Evolutionary conservation across 2,888 invertebrate genomes (phyloP), one percentile per base, ranked within the genome.

Genomic region (Drosophila atroscutellata): DNA sequence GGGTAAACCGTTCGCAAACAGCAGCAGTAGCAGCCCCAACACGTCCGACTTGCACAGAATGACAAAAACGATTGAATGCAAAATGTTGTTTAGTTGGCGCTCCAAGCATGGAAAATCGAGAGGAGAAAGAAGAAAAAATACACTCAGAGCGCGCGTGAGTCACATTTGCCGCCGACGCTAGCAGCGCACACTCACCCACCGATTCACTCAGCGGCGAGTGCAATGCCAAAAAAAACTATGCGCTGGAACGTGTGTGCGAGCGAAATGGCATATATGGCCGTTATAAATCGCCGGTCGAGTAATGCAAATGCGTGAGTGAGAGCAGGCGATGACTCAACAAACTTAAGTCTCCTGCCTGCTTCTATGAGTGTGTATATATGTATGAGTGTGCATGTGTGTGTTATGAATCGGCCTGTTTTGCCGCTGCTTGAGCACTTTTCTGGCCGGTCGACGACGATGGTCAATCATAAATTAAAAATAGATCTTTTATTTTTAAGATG

Each of bases 251-350:
- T 47, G 70, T 69, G 77, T 77, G 85, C 61, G 80, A 85, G 66
- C 9, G 85, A 87, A 85, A 89, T 58, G 69, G 87, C 71, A 67
- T 59, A 73, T 71, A 65, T 66, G 77, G 81, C 84, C 87, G 87
- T 89, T 84, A 84, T 82, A 87, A 89, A 77, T 72, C 67, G 88
- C 77, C 86, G 83, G 77, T 69, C 72, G 71, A 55, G 55, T 42
- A 80, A 87, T 88, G 90, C 86, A 86, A 83, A 90, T 83, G 86
- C 83, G 90, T 76, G 86, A 86, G 83, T 77, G 90, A 90, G 90
- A 86, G 85, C 82, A 80, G 72, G 65, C 76, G 86, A 88, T 90
- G 86, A 86, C 89, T 86, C 86, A 90, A 90, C 83, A 69, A 50
- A 73, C 65, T 61, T 66, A 63, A 69, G 75, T 74, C 81, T 81